Base-by-base conservation (phyloP, 2,888 invertebrate genomes). In the Lagria hirta region DNA sequence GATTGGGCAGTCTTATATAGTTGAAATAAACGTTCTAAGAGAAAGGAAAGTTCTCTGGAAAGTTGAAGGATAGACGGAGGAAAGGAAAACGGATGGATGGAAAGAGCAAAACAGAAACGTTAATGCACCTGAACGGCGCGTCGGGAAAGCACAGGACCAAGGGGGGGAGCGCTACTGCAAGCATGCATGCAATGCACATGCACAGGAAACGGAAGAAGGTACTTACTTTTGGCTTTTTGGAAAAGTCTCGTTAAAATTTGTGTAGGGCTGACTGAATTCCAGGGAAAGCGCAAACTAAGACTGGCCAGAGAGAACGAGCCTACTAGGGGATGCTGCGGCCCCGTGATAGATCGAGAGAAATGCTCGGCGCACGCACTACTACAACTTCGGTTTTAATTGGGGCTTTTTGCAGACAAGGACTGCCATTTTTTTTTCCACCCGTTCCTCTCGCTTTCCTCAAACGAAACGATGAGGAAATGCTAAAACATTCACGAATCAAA, bases 281-380 rank as follows among this genome's bases (percentile, higher is more conserved):
- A 62, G 61, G 58, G 60, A 62, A 64, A 63, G 65, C 66, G 64
- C 63, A 62, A 64, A 66, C 66, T 65, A 66, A 68, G 67, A 68
- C 69, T 68, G 68, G 68, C 66, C 65, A 56, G 53, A 55, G 49
- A 51, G 52, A n/a, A n/a, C 48, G 52, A 62, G 65, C 66, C 67
- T 65, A 66, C 66, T 62, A 62, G 63, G 68, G 66, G 69, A 69
- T 69, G 70, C 69, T 68, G 69, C 65, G 65, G 57, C 61, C 61
- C 69, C 65, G 69, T 70, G 70, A 69, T 70, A 70, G 71, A 70
- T 70, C 70, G 70, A 66, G 70, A 67, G 69, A 68, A 69, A 69
- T 66, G 68, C 65, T 68, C 65, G 65, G 66, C 71, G 70, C 69
- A 70, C 70, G 70, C 70, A 70, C 69, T 68, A 69, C 68, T 64